Evolutionary conservation across 1,140 invertebrate species (phyloP), one percentile per base, ranked within the genome.

Genomic region (Coelopa frigida): DNA sequence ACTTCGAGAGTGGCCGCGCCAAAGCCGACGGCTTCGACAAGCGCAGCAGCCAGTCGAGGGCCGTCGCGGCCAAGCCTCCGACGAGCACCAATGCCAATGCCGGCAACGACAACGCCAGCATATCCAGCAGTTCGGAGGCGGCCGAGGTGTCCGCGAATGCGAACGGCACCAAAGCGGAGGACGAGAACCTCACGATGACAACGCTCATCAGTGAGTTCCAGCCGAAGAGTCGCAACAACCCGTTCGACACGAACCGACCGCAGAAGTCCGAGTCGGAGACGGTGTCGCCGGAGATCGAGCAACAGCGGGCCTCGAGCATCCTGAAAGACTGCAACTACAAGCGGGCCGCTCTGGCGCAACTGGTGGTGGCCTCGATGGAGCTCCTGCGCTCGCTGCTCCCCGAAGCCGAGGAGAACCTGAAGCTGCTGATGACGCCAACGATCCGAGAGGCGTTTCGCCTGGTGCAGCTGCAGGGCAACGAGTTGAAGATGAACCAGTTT

Each of bases 291-390:
- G 85, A 88, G 58, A 81, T 85, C 20, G 83, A 86, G 55, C 78
- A 81, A 49, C 85, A 89, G 65, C 78, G 82, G 49, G 79, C 79
- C 43, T 75, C 77, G 15, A 89, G 86, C 46, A 84, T 89, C 35
- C 80, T 82, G 44, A 91, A 90, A 75, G 87, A 70, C 11, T 67
- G 58, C 4, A 67, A 69, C 17, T 70, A 66, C 33, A 70, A 70
- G 46, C 51, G 66, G 5, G 59, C 63, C 1, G 63, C 66, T 6
- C 22, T 70, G 6, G 60, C 67, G 1, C 66, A 70, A 48, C 32
- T 70, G 17, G 61, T 70, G 18, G 63, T 70, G 8, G 67, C 67
- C 4, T 69, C 66, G 3, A 70, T 70, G 63, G 67, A 70, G 40
- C 44, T 70, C 29, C 31, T 70, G 21, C 53, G 56, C 5, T 62